phyloP scores from a whole-genome alignment of 1,140 invertebrate genomes.

The Eriosoma lanigerum region DNA sequence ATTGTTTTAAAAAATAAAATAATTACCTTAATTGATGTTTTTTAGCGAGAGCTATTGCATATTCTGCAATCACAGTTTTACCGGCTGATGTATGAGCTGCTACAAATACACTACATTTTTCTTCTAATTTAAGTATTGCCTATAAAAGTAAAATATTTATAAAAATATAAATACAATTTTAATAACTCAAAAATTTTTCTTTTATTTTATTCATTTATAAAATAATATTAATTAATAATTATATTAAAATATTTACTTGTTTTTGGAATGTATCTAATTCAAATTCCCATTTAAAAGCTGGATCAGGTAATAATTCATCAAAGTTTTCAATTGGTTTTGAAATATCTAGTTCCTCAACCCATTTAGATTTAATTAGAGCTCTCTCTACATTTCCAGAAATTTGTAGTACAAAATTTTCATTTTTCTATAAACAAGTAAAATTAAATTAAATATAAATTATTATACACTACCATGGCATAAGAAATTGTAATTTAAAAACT shows the following conservation, averaged over 20 bases:
- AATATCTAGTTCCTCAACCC: conserved; percentile 85
- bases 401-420: conserved; percentile 61
- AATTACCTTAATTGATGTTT: conserved; percentile 84
- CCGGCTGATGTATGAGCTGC: conserved; percentile 99
- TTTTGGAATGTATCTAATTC: conserved; percentile 97
- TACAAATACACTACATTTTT: conserved; percentile 94
- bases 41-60: conserved; percentile 91
- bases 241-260: conserved; percentile 60
- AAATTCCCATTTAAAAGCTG: conserved; percentile 87
- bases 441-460: not conserved
- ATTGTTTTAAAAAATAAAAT: too few species aligned
- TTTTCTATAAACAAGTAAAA: conserved; percentile 52
- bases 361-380: conserved; percentile 64
- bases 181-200: too few species aligned
- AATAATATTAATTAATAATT: too few species aligned
- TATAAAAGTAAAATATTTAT: conserved; percentile 58
- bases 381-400: conserved; percentile 59
- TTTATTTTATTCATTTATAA: too few species aligned
- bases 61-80: conserved; percentile 99
- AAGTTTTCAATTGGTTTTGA: conserved; percentile 79
- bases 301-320: conserved; percentile 77
- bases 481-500: too few species aligned
- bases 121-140: conserved; percentile 91
- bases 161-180: too few species aligned
- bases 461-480: not conserved